Conservation (phyloP, 2,113 vertebrate genomes). For the Felis chaus region DNA sequence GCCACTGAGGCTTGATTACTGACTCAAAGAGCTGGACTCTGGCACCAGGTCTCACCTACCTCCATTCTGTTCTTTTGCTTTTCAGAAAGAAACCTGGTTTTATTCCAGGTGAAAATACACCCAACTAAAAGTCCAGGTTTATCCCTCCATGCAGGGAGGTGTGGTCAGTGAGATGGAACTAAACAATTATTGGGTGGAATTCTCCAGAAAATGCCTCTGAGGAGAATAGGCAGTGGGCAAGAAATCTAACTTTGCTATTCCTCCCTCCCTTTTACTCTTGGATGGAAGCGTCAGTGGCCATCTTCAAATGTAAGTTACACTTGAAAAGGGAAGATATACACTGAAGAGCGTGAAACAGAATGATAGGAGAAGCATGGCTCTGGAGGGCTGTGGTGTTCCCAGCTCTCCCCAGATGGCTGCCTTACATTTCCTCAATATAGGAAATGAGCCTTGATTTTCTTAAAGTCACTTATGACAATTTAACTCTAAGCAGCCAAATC, state of each 20-base stretch:
- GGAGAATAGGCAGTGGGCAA: not conserved
- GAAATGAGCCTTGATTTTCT: not conserved
- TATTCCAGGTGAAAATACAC: not conserved
- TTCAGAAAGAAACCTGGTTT: not conserved
- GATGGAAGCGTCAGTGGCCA: not conserved
- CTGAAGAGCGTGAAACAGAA: not conserved
- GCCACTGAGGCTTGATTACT: not conserved
- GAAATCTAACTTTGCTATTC: not conserved
- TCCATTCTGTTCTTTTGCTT: not conserved
- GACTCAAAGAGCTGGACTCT: not conserved
- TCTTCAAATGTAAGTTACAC: not conserved
- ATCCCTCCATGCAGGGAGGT: not conserved
- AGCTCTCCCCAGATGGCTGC: not conserved
- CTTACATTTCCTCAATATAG: not conserved
- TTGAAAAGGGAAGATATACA: not conserved
- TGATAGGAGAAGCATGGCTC: accelerated
- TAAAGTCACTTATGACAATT: not conserved
- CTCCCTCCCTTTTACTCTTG: not conserved
- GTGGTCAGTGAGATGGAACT: not conserved
- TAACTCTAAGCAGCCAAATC: not conserved
- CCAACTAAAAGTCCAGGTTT: not conserved
- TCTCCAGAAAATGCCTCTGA: not conserved
- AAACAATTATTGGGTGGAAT: not conserved
- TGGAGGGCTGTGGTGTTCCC: accelerated
- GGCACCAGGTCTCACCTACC: not conserved